These are phyloP conservation scores for Prionailurus viverrinus DNA, from an alignment of 2,113 vertebrate species.

Conservation along the genomic window DNA sequence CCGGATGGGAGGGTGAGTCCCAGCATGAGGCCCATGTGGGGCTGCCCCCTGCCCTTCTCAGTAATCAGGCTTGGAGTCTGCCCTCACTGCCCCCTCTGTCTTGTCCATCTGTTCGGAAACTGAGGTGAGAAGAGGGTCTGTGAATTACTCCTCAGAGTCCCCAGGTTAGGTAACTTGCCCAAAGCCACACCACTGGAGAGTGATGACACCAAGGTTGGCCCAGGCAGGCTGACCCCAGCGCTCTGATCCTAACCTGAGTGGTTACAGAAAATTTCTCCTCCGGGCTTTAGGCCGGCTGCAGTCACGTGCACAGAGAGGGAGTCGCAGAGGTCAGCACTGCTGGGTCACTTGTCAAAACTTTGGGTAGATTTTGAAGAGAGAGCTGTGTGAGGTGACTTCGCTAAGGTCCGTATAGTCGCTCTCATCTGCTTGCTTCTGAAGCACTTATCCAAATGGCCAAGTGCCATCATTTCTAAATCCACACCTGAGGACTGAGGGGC, in stretches of 20 bases:
- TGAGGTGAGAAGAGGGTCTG: neutral
- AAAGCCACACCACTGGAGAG: neutral
- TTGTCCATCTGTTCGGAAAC: neutral
- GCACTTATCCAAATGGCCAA: neutral
- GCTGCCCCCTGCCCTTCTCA: neutral
- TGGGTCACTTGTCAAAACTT: too few species aligned
- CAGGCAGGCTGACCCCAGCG: fast-evolving
- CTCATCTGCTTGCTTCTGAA: neutral
- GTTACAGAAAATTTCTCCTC: neutral
- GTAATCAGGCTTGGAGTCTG: neutral
- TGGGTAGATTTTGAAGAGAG: neutral
- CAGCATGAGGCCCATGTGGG: neutral
- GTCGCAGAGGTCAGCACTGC: neutral
- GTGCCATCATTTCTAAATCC: neutral
- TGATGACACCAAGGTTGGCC: too few species aligned
- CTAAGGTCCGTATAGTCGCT: neutral
- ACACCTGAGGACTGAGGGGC: neutral
- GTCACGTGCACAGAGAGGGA: fast-evolving
- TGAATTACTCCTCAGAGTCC: neutral
- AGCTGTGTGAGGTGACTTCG: neutral
- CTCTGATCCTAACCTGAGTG: too few species aligned
- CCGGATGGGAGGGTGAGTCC: neutral
- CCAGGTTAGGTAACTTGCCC: neutral
- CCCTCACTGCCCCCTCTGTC: neutral
- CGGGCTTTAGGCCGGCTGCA: neutral